A percentile compares a stretch with the other conserved stretches of the same genome.
Conservation (phyloP, 2,113 vertebrate genomes). For the Otolemur garnettii region DNA sequence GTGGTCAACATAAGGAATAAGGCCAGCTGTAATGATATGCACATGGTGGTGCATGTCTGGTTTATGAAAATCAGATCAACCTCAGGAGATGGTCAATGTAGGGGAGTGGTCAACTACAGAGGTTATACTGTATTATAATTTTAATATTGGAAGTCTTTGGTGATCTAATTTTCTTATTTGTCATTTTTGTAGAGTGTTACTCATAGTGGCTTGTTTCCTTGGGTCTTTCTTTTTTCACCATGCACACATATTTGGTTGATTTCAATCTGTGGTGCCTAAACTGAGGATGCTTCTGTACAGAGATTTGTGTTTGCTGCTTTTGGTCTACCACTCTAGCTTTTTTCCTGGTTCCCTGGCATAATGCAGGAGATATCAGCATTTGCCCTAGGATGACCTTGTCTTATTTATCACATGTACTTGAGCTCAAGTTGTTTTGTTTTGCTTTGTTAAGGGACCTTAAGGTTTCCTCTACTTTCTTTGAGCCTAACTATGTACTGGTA, state of each 20-base stretch:
- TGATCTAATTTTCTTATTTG: slow-evolving; percentile 16
- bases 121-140: neutral
- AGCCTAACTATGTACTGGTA: neutral
- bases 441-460: neutral
- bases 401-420: slow-evolving; percentile 24
- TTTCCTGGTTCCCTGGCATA: neutral
- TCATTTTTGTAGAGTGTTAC: slow-evolving; percentile 1
- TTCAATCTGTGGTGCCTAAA: slow-evolving; percentile 5
- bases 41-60: too few species aligned
- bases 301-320: neutral
- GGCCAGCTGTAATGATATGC: too few species aligned
- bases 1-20: too few species aligned
- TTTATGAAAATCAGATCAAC: too few species aligned
- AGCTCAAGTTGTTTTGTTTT: slow-evolving; percentile 11
- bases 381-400: neutral
- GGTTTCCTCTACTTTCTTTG: neutral
- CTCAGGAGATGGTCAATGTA: too few species aligned
- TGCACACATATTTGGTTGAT: neutral
- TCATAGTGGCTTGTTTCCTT: neutral
- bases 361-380: neutral
- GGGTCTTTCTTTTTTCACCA: neutral
- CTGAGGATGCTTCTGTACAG: neutral
- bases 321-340: neutral
- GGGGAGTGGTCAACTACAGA: too few species aligned
- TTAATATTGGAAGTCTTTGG: neutral